Evolutionary conservation across 2,113 vertebrate genomes (phyloP), one percentile per base, ranked within the genome.

Genomic region (Nettapus auritus): DNA sequence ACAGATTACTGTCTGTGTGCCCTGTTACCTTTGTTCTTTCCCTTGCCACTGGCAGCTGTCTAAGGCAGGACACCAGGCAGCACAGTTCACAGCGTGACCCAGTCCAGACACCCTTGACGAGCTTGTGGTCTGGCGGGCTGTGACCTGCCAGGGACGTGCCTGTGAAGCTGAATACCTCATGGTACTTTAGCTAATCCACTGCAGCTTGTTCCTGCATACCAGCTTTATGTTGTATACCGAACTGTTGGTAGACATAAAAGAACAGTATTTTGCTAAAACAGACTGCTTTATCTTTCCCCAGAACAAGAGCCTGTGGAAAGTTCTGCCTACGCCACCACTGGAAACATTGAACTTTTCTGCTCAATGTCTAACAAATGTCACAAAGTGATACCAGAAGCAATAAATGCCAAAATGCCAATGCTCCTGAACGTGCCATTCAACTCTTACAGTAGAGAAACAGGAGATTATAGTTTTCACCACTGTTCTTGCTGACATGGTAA

Each of bases 391-490:
- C 26, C 20, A 5, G 19, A 69, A 80, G 63, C 1, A 1, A 40
- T 7, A 36, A 20, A 34, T 48, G 3, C 68, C 46, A 11, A 48
- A 21, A 11, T 21, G 22, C 3, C 0, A 0, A 31, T 28, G 20
- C 44, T 62, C 8, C 63, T 31, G 33, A 82, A 56, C 0, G 0
- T 17, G 3, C 48, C 50, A 8, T n/a, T 73, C 17, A 8, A 34
- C 64, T 77, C 33, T 48, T 38, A 79, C 53, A 15, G 73, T 6
- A 57, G 48, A 64, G 34, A 73, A 92, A 62, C 31, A 76, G 29
- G 29, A 76, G 29, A 26, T 53, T 48, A 46, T 17, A 23, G 5
- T 88, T 79, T 62, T 80, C 71, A 36, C 50, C n/a, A 17, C 33
- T 2, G 2, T 33, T 64, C 25, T 10, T 79, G 23, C 26, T 60